Conservation (phyloP, 2,113 vertebrate species). For the Formicarius rufipectus region DNA sequence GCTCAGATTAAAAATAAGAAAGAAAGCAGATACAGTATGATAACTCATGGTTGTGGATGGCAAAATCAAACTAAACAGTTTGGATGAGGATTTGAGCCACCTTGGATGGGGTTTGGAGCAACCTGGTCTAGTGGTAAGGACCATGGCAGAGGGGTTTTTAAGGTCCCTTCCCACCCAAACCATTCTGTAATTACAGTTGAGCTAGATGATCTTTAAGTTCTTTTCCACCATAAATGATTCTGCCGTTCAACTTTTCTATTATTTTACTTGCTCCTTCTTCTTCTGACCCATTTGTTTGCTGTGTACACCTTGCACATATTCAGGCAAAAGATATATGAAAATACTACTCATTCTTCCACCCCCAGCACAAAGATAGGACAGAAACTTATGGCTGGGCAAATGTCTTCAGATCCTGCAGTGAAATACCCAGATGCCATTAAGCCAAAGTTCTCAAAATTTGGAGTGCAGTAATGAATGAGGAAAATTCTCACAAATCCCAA, state of each 20-base stretch:
- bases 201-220: neutral
- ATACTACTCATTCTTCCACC: accelerated
- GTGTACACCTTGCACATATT: neutral
- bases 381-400: neutral
- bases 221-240: neutral
- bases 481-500: neutral
- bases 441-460: neutral
- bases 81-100: neutral
- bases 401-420: neutral
- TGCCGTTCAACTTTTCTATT: neutral
- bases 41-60: accelerated
- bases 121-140: neutral
- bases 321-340: neutral
- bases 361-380: neutral
- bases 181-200: neutral
- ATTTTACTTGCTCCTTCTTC: neutral
- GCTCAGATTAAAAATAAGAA: neutral
- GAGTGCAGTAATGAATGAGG: neutral
- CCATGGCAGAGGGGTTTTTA: neutral
- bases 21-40: accelerated
- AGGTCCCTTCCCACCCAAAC: neutral
- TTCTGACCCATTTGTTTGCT: neutral
- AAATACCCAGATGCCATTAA: neutral
- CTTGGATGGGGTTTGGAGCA: neutral
- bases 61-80: neutral